Evolutionary conservation across 2,113 vertebrate genomes (phyloP).

Genomic region (Galemys pyrenaicus): DNA sequence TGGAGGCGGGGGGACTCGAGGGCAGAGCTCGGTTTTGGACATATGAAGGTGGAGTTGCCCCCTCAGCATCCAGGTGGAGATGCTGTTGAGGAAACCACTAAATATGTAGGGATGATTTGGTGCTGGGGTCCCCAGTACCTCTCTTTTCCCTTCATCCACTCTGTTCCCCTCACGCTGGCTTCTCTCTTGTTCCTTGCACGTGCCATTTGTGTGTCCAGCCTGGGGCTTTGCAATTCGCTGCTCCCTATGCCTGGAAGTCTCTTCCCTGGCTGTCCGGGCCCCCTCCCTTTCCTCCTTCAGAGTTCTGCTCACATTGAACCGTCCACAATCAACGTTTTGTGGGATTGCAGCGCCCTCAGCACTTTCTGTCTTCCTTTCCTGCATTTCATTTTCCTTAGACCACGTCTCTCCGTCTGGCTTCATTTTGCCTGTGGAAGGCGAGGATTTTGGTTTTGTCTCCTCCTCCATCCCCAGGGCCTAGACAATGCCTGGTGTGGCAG

Average conservation of each 20-base stretch:
- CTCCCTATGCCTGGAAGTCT: neutral
- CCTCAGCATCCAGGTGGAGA: too few relatives aligned
- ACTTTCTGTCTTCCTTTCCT: neutral
- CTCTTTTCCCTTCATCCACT: neutral
- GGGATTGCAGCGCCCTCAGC: too few relatives aligned
- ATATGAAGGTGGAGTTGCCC: too few relatives aligned
- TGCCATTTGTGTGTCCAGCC: neutral
- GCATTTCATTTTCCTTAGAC: neutral
- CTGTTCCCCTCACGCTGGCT: too few relatives aligned
- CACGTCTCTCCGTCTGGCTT: too few relatives aligned
- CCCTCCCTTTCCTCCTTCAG: neutral
- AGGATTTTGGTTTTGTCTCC: neutral
- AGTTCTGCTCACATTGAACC: neutral
- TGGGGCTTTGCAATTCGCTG: neutral
- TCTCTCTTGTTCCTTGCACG: neutral
- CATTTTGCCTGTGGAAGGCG: neutral
- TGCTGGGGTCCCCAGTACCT: neutral
- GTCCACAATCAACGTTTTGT: neutral
- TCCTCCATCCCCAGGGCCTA: neutral
- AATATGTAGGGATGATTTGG: too few relatives aligned
- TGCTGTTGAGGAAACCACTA: too few relatives aligned
- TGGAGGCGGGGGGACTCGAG: too few relatives aligned
- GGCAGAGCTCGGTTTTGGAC: too few relatives aligned
- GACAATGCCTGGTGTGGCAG: neutral
- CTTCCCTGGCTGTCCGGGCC: neutral